Conservation (phyloP, 2,888 invertebrate species). For the Dryomyza anilis region DNA sequence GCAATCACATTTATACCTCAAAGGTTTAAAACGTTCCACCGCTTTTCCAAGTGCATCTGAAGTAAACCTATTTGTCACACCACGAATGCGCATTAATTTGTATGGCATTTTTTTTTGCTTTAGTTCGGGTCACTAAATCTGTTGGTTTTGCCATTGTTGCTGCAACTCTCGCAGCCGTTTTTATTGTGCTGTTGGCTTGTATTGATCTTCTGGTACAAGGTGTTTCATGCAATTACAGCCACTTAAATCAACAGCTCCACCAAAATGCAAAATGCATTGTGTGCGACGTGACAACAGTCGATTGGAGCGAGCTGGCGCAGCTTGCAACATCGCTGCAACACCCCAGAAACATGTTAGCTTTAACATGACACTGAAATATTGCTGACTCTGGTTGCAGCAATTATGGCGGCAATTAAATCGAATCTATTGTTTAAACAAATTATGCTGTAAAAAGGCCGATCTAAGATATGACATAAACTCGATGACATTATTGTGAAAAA, state of each 20-base stretch:
- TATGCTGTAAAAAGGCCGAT: too few relatives aligned
- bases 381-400: neutral
- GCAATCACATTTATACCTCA: too few relatives aligned
- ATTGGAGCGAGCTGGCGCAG: neutral
- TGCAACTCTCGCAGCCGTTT: neutral
- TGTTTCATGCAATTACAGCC: neutral
- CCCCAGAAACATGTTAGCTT: neutral
- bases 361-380: neutral
- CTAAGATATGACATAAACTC: too few relatives aligned
- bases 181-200: slow-evolving; percentile 1
- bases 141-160: neutral
- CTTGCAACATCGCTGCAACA: neutral
- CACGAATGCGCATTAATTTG: too few relatives aligned
- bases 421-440: too few relatives aligned
- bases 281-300: too few relatives aligned
- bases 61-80: too few relatives aligned
- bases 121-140: neutral
- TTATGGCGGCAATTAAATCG: neutral
- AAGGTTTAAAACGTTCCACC: too few relatives aligned
- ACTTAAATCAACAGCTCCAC: neutral
- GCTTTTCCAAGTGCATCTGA: too few relatives aligned
- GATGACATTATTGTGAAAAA: too few relatives aligned
- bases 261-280: neutral
- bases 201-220: slow-evolving; percentile 10
- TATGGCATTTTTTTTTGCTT: too few relatives aligned